Evolutionary conservation across 2,113 vertebrate species (phyloP), one percentile per base, ranked within the genome.

Genomic region (Eudyptes chrysolophus): DNA sequence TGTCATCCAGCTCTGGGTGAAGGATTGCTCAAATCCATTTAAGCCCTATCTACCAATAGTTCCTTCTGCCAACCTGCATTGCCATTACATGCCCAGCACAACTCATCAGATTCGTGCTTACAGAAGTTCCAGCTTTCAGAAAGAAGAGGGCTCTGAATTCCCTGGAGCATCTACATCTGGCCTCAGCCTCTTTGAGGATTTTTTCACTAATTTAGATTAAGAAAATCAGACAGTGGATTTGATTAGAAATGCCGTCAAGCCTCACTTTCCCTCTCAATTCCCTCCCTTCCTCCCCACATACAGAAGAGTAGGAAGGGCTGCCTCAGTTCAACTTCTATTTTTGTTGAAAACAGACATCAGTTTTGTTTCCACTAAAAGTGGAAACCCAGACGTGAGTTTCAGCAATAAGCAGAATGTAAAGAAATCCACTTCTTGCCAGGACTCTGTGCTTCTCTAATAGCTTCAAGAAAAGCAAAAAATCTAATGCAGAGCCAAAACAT

Each of bases 401-500:
- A 44, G 90, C 74, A 57, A 38, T 61, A 57, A 42, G 74, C 30
- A 83, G 62, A 16, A 87, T 5, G 12, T 55, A 82, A 85, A 96
- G 74, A 77, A 93, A 92, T 20, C 7, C 3, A 6, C 29, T 44
- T 38, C 84, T 94, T 87, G 84, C 78, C 96, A 95, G 87, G 64
- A 58, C 48, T 84, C 76, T 51, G 66, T 72, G 90, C 52, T 92
- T 90, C 80, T 79, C 84, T 77, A 94, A 81, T 62, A 88, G 76
- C 90, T 90, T 92, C 70, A 95, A 93, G 70, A 92, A 93, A 70
- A 81, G 25, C 7, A 77, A 60, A 70, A 49, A 52, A 11, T 4
- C 13, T 49, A 85, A 52, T 2, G 26, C 57, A 62, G 84, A 94
- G 90, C 97, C 95, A 96, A 88, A 95, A 83, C 88, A 92, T 68